A percentile compares a stretch with the other conserved stretches of the same genome.
Evolutionary conservation across 1,140 invertebrate species (phyloP).

Genomic region (Rhopalosiphum maidis): DNA sequence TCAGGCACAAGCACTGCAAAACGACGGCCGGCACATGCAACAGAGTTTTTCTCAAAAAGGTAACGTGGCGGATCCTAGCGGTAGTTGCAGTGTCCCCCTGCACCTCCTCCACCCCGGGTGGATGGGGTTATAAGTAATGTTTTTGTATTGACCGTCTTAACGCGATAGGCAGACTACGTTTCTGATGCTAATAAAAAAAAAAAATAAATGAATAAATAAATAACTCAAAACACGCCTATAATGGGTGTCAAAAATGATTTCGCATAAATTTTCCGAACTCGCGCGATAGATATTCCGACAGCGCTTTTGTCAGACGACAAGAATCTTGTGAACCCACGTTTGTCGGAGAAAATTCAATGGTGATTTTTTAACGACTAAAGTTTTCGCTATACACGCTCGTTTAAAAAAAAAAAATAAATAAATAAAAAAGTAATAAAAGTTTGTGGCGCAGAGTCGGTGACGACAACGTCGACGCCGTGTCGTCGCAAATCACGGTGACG

Average conservation of each 20-base stretch:
- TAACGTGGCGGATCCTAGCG: constrained; percentile 62
- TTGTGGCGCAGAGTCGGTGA: not conserved
- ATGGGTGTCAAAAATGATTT: too few relatives aligned
- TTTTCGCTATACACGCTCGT: constrained; percentile 5
- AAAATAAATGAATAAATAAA: not conserved
- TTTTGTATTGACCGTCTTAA: not conserved
- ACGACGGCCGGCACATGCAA: constrained; percentile 76
- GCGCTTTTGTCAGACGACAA: not conserved
- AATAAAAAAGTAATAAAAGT: not conserved
- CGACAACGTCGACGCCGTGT: not conserved
- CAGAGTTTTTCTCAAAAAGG: constrained; percentile 77
- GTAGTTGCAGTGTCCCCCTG: too few relatives aligned
- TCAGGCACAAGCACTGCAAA: constrained; percentile 74
- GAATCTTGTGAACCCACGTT: not conserved
- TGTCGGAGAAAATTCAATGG: not conserved
- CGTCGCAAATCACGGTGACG: not conserved
- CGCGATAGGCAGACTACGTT: not conserved
- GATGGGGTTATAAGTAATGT: not conserved
- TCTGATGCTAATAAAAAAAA: not conserved
- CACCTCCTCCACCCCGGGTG: not conserved
- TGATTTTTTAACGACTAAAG: constrained; percentile 39
- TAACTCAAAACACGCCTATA: not conserved
- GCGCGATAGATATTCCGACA: not conserved
- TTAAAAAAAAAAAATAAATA: not conserved
- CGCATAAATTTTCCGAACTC: not conserved